These are phyloP conservation scores for Psittacula cyanocephala DNA, from an alignment of 2,113 vertebrate genomes.

Conservation along the genomic window DNA sequence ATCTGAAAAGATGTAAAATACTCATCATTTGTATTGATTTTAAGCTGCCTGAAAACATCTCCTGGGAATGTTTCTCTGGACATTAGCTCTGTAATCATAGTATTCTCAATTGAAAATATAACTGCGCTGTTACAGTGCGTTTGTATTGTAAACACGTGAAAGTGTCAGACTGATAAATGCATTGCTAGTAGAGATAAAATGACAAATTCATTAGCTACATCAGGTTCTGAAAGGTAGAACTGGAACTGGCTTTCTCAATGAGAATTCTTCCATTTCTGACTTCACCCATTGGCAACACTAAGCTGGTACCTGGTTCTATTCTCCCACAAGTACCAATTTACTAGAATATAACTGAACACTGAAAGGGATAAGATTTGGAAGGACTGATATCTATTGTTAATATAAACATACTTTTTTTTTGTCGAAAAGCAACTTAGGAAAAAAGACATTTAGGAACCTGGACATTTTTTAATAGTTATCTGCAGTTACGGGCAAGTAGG, in stretches of 20 bases:
- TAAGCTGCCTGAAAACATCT: slow-evolving; percentile 7
- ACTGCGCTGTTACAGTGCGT: background rate
- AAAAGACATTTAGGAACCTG: background rate
- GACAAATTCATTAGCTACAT: background rate
- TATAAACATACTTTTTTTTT: background rate
- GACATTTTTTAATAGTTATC: background rate
- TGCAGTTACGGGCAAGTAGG: background rate
- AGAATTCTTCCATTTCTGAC: background rate
- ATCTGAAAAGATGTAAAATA: background rate
- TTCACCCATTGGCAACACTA: background rate
- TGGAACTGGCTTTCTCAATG: background rate
- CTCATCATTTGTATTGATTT: slow-evolving; percentile 10
- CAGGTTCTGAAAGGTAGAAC: background rate
- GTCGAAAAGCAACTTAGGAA: background rate
- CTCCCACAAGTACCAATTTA: background rate
- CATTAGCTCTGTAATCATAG: background rate
- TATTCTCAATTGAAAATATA: slow-evolving; percentile 14
- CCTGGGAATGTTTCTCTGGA: slow-evolving; percentile 20
- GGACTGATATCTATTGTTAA: background rate
- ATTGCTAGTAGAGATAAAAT: background rate
- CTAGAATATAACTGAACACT: background rate
- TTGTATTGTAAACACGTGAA: background rate
- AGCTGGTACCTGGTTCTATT: background rate
- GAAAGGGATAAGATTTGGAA: background rate
- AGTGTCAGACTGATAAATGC: background rate